phyloP scores from a whole-genome alignment of 2,113 vertebrate genomes.

The Podarcis cretensis region DNA sequence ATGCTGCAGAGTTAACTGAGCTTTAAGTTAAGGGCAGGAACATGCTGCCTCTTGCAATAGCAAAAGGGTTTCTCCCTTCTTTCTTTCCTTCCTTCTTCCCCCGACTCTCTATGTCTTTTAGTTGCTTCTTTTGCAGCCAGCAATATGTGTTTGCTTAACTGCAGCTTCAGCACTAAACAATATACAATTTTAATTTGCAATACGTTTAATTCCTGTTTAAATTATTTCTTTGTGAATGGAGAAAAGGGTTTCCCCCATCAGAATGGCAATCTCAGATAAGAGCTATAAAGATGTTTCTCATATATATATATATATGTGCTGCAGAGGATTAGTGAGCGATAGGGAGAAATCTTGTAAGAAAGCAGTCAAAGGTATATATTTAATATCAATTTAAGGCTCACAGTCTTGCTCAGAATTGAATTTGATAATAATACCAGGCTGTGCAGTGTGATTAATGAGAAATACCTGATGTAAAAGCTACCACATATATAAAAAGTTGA shows the following conservation, averaged over 20 bases:
- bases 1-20: too few species aligned
- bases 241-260: background rate
- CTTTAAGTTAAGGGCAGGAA: too few species aligned
- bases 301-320: constrained; percentile 10
- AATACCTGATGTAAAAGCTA: constrained; percentile 50
- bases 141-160: background rate
- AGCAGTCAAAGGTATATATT: constrained; percentile 38
- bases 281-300: constrained; percentile 31
- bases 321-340: constrained; percentile 46
- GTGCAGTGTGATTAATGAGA: constrained; percentile 53
- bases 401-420: constrained; percentile 44
- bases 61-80: too few species aligned
- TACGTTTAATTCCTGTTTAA: background rate
- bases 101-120: background rate
- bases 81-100: background rate
- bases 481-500: constrained; percentile 55
- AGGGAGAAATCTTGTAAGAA: constrained; percentile 9
- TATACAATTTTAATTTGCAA: background rate
- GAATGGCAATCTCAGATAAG: constrained; percentile 3
- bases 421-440: constrained; percentile 53
- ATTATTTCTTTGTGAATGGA: background rate
- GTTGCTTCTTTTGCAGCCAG: background rate
- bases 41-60: too few species aligned
- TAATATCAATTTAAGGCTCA: constrained; percentile 59
- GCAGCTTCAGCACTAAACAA: background rate